Evolutionary conservation across 2,888 invertebrate species (phyloP).

Genomic region (Troglohyphantes excavatus): DNA sequence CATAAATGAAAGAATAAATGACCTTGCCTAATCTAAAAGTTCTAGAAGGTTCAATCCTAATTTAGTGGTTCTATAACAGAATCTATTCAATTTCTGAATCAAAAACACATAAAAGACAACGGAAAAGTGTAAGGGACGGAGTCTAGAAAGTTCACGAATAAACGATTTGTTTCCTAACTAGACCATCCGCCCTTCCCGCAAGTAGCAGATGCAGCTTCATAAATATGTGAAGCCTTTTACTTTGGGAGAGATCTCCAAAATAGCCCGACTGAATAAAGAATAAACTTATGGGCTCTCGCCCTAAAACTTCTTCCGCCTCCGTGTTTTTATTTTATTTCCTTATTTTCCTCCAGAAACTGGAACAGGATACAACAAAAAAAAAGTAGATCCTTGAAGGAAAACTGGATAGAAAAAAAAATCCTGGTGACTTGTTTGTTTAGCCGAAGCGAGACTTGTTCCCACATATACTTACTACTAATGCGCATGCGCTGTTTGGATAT

Average conservation of each 20-base stretch:
- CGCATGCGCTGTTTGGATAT: slow-evolving; percentile 44
- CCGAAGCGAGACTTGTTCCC: slow-evolving; percentile 11
- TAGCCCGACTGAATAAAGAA: slow-evolving; percentile 71
- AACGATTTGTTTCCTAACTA: slow-evolving; percentile 66
- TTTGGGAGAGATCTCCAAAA: slow-evolving; percentile 53
- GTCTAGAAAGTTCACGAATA: slow-evolving; percentile 60
- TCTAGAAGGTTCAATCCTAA: no score
- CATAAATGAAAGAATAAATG: no score
- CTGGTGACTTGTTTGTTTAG: slow-evolving; percentile 14
- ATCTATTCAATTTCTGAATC: no score
- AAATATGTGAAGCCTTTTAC: slow-evolving; percentile 72
- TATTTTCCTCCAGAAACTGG: not conserved
- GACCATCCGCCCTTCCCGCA: slow-evolving; percentile 5
- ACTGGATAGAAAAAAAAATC: not conserved
- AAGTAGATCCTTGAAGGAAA: not conserved
- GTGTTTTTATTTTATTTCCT: not conserved
- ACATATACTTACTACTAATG: slow-evolving; percentile 19
- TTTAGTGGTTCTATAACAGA: no score
- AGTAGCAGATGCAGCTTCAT: slow-evolving; percentile 28
- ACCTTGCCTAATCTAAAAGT: no score
- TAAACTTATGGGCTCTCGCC: slow-evolving; percentile 48
- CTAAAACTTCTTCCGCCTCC: not conserved
- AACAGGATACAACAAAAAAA: slow-evolving; percentile 11
- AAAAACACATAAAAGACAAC: no score
- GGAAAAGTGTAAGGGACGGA: no score